phyloP scores from a whole-genome alignment of 2,797 vertebrate species.

The Myiothlypis coronata region DNA sequence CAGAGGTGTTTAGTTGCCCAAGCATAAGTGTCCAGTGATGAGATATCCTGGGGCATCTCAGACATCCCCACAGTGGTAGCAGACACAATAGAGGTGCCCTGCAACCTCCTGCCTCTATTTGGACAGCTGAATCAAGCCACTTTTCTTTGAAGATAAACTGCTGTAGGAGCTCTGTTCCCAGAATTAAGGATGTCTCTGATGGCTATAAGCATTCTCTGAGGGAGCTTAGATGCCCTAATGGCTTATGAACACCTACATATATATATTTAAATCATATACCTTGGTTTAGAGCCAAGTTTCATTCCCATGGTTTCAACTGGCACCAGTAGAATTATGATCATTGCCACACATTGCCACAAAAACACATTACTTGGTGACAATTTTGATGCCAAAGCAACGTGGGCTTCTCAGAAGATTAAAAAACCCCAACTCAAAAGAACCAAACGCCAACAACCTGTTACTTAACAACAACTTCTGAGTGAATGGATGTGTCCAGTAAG shows the following conservation, averaged over 20 bases:
- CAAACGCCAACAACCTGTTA: background rate
- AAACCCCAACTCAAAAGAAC: accelerated
- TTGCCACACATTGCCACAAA: background rate
- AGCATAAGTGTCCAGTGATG: background rate
- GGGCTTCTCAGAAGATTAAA: background rate
- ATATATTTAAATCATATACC: background rate
- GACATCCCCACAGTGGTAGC: background rate
- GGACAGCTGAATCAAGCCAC: background rate
- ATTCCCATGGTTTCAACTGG: background rate
- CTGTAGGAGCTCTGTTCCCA: background rate
- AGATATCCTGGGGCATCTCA: background rate
- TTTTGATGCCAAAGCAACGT: background rate
- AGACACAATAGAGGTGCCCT: background rate
- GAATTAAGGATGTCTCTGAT: background rate
- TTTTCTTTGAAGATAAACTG: background rate
- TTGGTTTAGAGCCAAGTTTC: background rate
- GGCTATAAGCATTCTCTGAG: background rate
- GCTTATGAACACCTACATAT: background rate
- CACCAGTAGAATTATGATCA: background rate
- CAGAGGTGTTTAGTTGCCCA: background rate
- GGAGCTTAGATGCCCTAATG: background rate
- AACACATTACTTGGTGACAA: background rate
- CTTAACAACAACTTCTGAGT: background rate
- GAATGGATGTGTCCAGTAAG: background rate
- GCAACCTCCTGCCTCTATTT: background rate